Conservation (phyloP, 2,888 invertebrate species). For the Cyclophora albipunctata region DNA sequence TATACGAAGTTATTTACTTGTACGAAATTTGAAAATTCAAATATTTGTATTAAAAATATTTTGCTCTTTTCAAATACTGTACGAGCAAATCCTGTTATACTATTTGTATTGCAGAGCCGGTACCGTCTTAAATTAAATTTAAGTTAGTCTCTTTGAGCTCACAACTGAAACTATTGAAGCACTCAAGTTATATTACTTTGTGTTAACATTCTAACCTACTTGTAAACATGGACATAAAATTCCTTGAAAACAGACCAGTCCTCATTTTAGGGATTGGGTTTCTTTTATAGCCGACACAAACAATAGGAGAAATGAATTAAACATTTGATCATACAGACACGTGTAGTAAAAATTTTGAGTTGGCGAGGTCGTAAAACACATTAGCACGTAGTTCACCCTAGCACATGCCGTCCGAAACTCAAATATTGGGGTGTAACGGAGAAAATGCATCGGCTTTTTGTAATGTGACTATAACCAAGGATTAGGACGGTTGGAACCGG, state of each 20-base stretch:
- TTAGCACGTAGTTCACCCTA: constrained; percentile 62
- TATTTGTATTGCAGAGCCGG: too few relatives aligned
- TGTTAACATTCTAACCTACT: not conserved
- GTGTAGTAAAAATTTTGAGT: constrained; percentile 40
- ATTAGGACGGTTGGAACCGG: constrained; percentile 41
- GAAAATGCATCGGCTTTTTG: constrained; percentile 69
- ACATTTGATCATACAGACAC: constrained; percentile 34
- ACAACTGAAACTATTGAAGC: too few relatives aligned
- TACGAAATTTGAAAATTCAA: too few relatives aligned
- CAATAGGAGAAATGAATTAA: constrained; percentile 26
- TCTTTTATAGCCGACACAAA: constrained; percentile 10
- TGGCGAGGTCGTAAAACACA: constrained; percentile 57
- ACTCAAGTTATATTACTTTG: too few relatives aligned
- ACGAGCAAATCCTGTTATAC: too few relatives aligned
- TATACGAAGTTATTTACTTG: too few relatives aligned
- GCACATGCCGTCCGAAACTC: constrained; percentile 28
- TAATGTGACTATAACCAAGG: constrained; percentile 62
- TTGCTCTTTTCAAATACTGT: too few relatives aligned
- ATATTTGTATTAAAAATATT: too few relatives aligned
- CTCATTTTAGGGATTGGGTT: not conserved
- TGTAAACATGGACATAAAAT: not conserved
- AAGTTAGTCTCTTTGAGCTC: too few relatives aligned
- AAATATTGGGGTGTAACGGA: constrained; percentile 49
- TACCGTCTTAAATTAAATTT: too few relatives aligned
- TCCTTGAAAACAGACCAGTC: not conserved